Base-by-base conservation (phyloP, 2,888 invertebrate genomes). In the Meiosimyza platycephala region DNA sequence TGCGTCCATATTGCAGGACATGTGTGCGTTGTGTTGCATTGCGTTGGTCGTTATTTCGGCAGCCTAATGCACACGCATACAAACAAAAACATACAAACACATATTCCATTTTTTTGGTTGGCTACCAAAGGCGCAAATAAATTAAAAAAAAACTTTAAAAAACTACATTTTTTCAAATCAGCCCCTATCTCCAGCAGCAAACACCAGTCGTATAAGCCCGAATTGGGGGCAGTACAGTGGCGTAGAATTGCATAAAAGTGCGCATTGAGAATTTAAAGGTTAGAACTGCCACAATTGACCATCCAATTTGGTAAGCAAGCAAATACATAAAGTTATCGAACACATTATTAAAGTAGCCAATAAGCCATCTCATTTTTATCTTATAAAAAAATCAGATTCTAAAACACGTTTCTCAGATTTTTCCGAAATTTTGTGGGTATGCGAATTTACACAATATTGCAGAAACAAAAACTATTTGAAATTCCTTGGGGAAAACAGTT, bases 141-240 rank as follows among this genome's bases (percentile, higher is more conserved):
- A 28, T 11, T 54, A 52, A n/a, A 55, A 57, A 64, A 69, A 75
- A 62, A 69, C 5, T 52, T 33, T 66, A 16, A 66, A 68, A 70
- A 64, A 72, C 48, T 65, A 51, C 65, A 66, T 73, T 74, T 78
- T 78, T 77, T 78, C 74, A 78, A 78, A 79, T 73, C 78, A 76
- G 78, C 79, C 78, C 78, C 77, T 76, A 75, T 76, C 72, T 71
- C 60, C 64, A 50, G 51, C 69, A 50, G 71, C 71, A 54, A 33
- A 52, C 50, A 51, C 65, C 64, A 69, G 71, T 73, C 67, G 74
- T 74, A 74, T 70, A 75, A 77, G 75, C 75, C 76, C 77, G 75
- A 70, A 70, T 68, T 59, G 48, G 55, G 52, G 51, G 51, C 52
- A 13, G 11, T 16, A 71, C 75, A 63, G 72, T 75, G 73, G 72